Evolutionary conservation across 53 echinoderm and acorn worm genomes (phyloP).

Genomic region (Astropecten irregularis): DNA sequence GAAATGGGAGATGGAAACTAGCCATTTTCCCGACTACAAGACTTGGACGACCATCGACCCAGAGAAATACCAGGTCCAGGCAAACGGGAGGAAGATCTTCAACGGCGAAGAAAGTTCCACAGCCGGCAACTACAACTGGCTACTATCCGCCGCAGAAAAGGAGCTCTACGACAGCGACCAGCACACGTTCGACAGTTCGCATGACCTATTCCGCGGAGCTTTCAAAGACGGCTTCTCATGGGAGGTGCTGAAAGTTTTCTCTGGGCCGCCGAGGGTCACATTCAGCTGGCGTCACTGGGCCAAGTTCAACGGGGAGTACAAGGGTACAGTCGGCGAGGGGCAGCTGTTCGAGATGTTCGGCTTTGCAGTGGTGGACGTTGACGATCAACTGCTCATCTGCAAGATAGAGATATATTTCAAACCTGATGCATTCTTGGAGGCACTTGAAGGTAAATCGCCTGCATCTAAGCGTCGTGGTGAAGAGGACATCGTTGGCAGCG

Average conservation of each 20-base stretch:
- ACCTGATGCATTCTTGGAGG: conserved; percentile 64
- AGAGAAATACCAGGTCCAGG: conserved; percentile 48
- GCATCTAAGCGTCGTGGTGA: conserved; percentile 31
- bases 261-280: conserved; percentile 72
- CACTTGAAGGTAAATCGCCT: conserved; percentile 52
- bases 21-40: conserved; percentile 58
- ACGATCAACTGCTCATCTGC: conserved; percentile 60
- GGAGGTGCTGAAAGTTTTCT: conserved; percentile 78
- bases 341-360: conserved; percentile 62
- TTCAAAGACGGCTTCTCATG: conserved; percentile 76
- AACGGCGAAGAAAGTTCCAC: conserved; percentile 20
- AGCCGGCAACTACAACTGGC: conserved; percentile 77
- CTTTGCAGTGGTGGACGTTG: conserved; percentile 65
- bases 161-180: conserved; percentile 62
- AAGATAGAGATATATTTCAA: conserved; percentile 68
- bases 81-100: conserved; percentile 52
- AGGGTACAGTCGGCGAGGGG: conserved; percentile 47
- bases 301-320: conserved; percentile 60
- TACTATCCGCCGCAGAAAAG: conserved; percentile 38
- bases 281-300: conserved; percentile 89
- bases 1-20: conserved; percentile 81
- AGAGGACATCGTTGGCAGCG: conserved; percentile 48
- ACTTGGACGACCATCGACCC: conserved; percentile 49
- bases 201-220: conserved; percentile 62
- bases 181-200: conserved; percentile 59